Evolutionary conservation across 2,888 invertebrate species (phyloP).

Genomic region (Graphium colonna): DNA sequence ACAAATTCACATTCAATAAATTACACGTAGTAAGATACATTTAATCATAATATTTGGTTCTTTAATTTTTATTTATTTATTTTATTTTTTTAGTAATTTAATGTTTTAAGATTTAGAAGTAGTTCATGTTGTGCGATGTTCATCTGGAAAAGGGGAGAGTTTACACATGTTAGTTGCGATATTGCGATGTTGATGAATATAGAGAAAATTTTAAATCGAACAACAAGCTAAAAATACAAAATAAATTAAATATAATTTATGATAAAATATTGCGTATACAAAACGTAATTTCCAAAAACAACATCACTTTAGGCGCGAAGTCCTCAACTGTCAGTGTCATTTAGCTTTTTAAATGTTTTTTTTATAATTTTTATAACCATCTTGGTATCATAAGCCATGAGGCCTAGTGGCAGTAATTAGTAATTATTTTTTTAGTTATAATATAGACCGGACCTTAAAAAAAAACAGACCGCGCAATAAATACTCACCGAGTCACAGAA

Average conservation of each 20-base stretch:
- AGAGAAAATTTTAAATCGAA: not conserved
- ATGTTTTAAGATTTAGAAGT: constrained; percentile 29
- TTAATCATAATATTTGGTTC: constrained; percentile 77
- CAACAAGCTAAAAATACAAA: constrained; percentile 21
- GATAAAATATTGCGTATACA: not conserved
- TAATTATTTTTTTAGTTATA: too few relatives aligned
- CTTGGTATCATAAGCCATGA: too few relatives aligned
- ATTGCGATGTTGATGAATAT: too few relatives aligned
- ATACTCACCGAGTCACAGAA: constrained; percentile 65
- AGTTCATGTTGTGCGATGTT: constrained; percentile 57
- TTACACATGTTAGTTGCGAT: not conserved
- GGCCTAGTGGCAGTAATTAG: too few relatives aligned
- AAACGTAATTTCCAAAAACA: not conserved
- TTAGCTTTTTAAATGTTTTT: not conserved
- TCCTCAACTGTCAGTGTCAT: not conserved
- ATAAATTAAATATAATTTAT: too few relatives aligned
- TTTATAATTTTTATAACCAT: not conserved
- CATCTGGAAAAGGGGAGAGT: constrained; percentile 46
- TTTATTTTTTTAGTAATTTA: not conserved
- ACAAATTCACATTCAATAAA: constrained; percentile 60
- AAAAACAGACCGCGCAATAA: constrained; percentile 8
- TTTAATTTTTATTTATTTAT: constrained; percentile 41
- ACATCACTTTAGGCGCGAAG: not conserved
- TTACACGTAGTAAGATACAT: constrained; percentile 57
- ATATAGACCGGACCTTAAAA: too few relatives aligned